Evolutionary conservation across 2,797 vertebrate genomes (phyloP).

Genomic region (Gobio occitaniae): DNA sequence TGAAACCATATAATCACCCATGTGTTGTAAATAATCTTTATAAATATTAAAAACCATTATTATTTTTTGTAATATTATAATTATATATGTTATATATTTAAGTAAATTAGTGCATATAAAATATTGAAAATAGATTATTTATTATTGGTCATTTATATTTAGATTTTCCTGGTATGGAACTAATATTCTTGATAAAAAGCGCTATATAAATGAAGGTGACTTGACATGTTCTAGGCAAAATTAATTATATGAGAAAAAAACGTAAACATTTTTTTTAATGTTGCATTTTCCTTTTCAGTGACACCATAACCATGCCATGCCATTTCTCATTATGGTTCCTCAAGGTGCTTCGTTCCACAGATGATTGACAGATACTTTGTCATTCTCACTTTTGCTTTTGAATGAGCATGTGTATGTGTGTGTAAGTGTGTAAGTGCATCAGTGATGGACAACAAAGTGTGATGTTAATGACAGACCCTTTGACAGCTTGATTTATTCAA

Average conservation of each 20-base stretch:
- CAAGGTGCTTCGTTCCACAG: constrained; percentile 70
- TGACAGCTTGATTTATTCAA: constrained; percentile 30
- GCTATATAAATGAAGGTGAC: no score
- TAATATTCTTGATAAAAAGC: no score
- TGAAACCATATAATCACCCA: background rate
- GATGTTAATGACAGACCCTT: constrained; percentile 30
- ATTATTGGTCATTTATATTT: no score
- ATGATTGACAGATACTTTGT: constrained; percentile 69
- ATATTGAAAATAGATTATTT: no score
- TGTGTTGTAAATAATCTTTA: background rate
- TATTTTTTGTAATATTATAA: background rate
- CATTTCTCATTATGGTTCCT: constrained; percentile 69
- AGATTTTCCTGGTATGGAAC: no score
- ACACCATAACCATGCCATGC: background rate
- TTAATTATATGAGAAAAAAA: no score
- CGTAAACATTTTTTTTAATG: no score
- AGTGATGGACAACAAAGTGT: constrained; percentile 33
- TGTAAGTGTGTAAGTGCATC: constrained; percentile 23
- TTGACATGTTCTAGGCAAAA: no score
- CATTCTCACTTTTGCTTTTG: constrained; percentile 63
- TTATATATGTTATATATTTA: background rate
- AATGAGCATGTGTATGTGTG: constrained; percentile 7
- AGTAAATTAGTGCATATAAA: background rate
- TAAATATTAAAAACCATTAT: background rate
- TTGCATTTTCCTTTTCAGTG: no score